Evolutionary conservation across 2,113 vertebrate species (phyloP).

Genomic region (Anguilla rostrata): DNA sequence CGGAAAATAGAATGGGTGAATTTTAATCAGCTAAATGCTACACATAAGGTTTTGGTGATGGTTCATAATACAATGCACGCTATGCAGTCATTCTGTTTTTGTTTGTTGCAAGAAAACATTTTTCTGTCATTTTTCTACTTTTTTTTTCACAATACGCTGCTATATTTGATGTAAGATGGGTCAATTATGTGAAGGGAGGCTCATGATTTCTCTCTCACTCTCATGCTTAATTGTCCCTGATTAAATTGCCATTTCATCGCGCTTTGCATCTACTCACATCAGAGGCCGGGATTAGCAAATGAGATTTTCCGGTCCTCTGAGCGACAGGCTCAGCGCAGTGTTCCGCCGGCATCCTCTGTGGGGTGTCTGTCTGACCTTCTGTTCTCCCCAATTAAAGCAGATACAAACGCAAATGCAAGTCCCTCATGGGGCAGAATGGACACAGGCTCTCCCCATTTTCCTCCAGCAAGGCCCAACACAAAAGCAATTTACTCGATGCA

Average conservation of each 20-base stretch:
- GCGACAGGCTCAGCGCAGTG: constrained; percentile 23
- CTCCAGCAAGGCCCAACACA: not conserved
- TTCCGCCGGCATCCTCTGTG: constrained; percentile 28
- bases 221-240: constrained; percentile 69
- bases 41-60: too few relatives aligned
- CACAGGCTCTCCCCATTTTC: not conserved
- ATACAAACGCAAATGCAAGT: not conserved
- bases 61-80: too few relatives aligned
- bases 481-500: not conserved
- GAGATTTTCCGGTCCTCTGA: constrained; percentile 40
- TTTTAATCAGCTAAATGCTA: too few relatives aligned
- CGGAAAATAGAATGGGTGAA: too few relatives aligned
- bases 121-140: not conserved
- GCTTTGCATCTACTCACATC: constrained; percentile 57
- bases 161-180: constrained; percentile 21
- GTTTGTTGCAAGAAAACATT: not conserved
- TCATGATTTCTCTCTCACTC: constrained; percentile 44
- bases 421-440: constrained; percentile 2
- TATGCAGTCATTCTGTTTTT: not conserved
- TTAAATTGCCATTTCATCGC: constrained; percentile 68
- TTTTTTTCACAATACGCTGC: constrained; percentile 9
- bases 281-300: constrained; percentile 59
- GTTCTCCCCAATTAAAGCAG: constrained; percentile 29
- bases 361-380: constrained; percentile 19
- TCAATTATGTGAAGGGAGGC: constrained; percentile 43